Evolutionary conservation across 2,888 invertebrate genomes (phyloP), one percentile per base, ranked within the genome.

Genomic region (Poecilobothrus nobilitatus): DNA sequence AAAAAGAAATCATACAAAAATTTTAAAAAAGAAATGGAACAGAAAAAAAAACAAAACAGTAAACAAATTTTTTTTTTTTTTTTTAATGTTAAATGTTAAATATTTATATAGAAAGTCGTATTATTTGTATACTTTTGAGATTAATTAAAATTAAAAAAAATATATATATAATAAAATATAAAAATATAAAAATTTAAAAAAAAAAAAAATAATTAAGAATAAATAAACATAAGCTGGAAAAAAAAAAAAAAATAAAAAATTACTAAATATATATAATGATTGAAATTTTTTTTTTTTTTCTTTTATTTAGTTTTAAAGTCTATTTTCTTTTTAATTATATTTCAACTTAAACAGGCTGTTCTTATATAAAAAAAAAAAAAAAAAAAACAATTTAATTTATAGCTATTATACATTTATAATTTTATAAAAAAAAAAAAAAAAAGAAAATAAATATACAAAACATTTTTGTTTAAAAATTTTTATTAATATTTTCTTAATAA

Each of bases 21-120:
- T n/a, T 34, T 34, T 34, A 37, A 37, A 37, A 37, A 37, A 37
- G 5, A 27, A 37, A 37, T 10, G 66, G 66, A 70, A 68, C 62
- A 68, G 66, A 70, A 53, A 66, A 37, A 37, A 37, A 37, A 10
- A 34, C 5, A 7, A 37, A 37, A 10, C 8, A 37, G 37, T 10
- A 37, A 37, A 37, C 37, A 53, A 9, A 53, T n/a, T 18, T 53
- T 53, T 53, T 53, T 53, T 53, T 15, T n/a, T 18, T 53, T 53
- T 53, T 53, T 53, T 53, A 53, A 53, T 53, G 53, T 53, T 53
- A 53, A 53, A 53, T 53, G 53, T 53, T 53, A 53, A 37, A 53
- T 53, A 53, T 53, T 53, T 53, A 53, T 53, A 53, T 53, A 53
- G 53, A 15, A 18, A 53, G 15, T 53, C 53, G 53, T 53, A 53